A percentile compares a stretch with the other conserved stretches of the same genome.
Conservation (phyloP, 1,140 invertebrate genomes). For the Hypsibius dujardini region DNA sequence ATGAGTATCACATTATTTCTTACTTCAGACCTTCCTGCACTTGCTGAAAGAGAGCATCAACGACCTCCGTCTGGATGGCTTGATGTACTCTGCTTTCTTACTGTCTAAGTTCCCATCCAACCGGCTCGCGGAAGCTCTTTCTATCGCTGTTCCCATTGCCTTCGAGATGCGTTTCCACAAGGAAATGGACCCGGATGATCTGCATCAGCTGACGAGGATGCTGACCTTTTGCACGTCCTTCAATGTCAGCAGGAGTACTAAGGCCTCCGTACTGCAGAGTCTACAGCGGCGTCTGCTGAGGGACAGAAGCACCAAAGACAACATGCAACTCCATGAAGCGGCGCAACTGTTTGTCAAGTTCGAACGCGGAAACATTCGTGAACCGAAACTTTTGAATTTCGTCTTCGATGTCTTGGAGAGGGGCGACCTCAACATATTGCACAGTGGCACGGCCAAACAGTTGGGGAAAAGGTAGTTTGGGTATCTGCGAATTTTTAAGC, state of each 20-base stretch:
- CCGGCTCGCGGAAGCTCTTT: not conserved
- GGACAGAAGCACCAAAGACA: no score
- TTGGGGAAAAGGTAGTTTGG: no score
- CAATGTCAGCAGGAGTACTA: not conserved
- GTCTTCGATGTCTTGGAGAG: no score
- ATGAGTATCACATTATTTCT: not conserved
- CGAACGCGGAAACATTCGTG: no score
- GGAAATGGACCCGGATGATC: constrained; percentile 4
- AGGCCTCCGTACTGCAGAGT: not conserved
- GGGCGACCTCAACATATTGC: no score
- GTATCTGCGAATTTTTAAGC: no score
- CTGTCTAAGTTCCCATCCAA: not conserved
- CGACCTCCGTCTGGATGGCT: not conserved
- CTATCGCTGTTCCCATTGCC: not conserved
- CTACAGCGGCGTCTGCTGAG: no score
- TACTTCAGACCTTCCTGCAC: not conserved
- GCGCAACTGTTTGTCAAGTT: no score
- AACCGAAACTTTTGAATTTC: no score
- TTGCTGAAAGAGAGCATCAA: not conserved
- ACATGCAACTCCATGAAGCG: no score
- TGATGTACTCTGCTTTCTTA: not conserved
- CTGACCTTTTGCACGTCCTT: not conserved
- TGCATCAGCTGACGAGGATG: not conserved
- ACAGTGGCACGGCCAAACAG: no score
- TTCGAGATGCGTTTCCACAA: not conserved